Conservation (phyloP, 1,140 invertebrate genomes). For the Leptopilina boulardi region DNA sequence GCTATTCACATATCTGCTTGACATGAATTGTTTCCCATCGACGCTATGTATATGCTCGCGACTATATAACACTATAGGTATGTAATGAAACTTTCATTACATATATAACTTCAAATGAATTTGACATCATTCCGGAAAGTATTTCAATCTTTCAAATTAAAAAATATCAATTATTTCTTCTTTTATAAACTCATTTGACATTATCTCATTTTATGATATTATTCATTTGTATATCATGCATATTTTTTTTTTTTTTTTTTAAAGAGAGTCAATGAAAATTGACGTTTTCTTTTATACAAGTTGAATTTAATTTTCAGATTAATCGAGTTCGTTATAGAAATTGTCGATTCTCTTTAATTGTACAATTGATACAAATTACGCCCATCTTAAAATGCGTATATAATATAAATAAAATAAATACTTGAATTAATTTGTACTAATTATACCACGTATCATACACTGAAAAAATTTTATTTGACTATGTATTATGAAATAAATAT, state of each 20-base stretch:
- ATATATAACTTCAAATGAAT: slow-evolving; percentile 7
- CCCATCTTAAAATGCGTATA: too few species aligned
- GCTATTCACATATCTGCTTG: slow-evolving; percentile 26
- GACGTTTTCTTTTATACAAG: not conserved
- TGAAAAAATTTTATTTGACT: too few species aligned
- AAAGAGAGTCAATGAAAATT: not conserved
- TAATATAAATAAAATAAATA: too few species aligned
- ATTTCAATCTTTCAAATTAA: not conserved
- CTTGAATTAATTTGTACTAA: too few species aligned
- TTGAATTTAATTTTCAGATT: too few species aligned
- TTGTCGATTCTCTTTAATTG: too few species aligned
- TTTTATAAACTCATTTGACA: not conserved
- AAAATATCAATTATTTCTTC: slow-evolving; percentile 9
- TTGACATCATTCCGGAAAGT: slow-evolving; percentile 24
- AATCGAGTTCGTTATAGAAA: too few species aligned
- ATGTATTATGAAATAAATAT: too few species aligned
- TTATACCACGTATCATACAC: too few species aligned
- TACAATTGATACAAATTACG: too few species aligned
- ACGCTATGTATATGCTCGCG: slow-evolving; percentile 6
- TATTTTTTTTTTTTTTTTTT: too few species aligned
- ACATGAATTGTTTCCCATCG: slow-evolving; percentile 29
- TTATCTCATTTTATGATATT: not conserved
- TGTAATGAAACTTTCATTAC: slow-evolving; percentile 22
- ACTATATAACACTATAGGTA: not conserved
- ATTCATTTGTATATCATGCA: not conserved